A percentile compares a stretch with the other conserved stretches of the same genome.
phyloP scores from a whole-genome alignment of 1,140 invertebrate genomes.

The Tetramorium parvispinum region DNA sequence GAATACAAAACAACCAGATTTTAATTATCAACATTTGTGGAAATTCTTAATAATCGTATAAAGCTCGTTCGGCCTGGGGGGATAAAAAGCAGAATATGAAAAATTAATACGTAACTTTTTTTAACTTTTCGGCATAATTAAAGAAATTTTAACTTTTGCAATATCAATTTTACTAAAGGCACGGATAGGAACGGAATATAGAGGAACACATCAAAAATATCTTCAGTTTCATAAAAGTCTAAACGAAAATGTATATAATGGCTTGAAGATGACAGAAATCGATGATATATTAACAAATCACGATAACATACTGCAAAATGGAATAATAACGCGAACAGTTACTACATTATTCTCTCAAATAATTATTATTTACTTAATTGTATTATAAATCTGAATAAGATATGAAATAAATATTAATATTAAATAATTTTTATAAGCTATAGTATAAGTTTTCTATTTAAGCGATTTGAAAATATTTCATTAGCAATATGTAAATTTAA shows the following conservation, averaged over 20 bases:
- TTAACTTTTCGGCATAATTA: not conserved
- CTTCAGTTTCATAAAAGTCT: not conserved
- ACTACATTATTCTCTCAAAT: not conserved
- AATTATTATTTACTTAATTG: not conserved
- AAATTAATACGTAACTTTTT: constrained; percentile 28
- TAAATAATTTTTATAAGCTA: constrained; percentile 1
- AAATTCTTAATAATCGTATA: constrained; percentile 79
- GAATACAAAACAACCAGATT: constrained; percentile 70
- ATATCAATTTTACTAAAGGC: not conserved
- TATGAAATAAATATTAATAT: too few species aligned
- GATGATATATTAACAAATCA: not conserved
- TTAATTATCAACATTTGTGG: constrained; percentile 72
- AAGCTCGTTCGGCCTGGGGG: constrained; percentile 79
- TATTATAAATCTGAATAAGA: not conserved
- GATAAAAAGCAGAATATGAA: constrained; percentile 67
- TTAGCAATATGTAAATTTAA: constrained; percentile 3
- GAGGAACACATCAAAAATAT: not conserved
- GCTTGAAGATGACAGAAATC: not conserved
- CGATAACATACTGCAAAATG: not conserved
- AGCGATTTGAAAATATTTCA: not conserved
- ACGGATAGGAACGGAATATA: not conserved
- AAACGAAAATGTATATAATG: not conserved
- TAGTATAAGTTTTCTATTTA: not conserved
- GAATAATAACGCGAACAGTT: not conserved
- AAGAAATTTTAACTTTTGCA: constrained; percentile 3